Evolutionary conservation across 2,113 vertebrate genomes (phyloP), one percentile per base, ranked within the genome.

Genomic region (Puffinus mauretanicus): DNA sequence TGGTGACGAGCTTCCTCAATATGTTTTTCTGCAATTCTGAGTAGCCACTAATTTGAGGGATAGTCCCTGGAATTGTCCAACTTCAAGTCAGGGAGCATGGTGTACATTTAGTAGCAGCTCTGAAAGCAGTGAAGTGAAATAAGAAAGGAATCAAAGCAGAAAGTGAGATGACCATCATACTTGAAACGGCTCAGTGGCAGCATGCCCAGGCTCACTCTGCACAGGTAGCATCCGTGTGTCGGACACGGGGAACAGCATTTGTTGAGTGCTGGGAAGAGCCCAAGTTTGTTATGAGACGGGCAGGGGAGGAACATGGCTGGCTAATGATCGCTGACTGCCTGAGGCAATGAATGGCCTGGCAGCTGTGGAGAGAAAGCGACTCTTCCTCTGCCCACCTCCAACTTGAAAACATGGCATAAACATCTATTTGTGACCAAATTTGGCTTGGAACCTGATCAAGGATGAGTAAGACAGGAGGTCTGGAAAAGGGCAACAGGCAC

Each of bases 221-320:
- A 82, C 87, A 88, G 80, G 86, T 91, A 90, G 34, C 52, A 90
- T 88, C 78, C 34, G 17, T 61, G 77, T 95, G 66, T 92, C 2
- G 1, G 86, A 82, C 86, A 87, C 80, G 96, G 93, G 94, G 81
- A 97, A 96, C 52, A 38, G 69, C 58, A 94, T 90, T 97, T 95
- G 12, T 77, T 36, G 79, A 76, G 75, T 82, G 34, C 44, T 30
- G 40, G 75, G 86, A 94, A 93, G 66, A 94, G 38, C 36, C 29
- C 58, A n/a, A 58, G 84, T 81, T 92, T n/a, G 4, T 94, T 82
- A 89, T 34, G 44, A 90, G 90, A 60, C 70, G 57, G 18, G 70
- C 60, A 62, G 60, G 32, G 34, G 38, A 91, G 85, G 67, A 95
- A 61, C 61, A 94, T 60, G 77, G 10, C 82, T 94, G 64, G 87